Evolutionary conservation across 2,888 invertebrate genomes (phyloP).

Genomic region (Stictocephala bisonia): DNA sequence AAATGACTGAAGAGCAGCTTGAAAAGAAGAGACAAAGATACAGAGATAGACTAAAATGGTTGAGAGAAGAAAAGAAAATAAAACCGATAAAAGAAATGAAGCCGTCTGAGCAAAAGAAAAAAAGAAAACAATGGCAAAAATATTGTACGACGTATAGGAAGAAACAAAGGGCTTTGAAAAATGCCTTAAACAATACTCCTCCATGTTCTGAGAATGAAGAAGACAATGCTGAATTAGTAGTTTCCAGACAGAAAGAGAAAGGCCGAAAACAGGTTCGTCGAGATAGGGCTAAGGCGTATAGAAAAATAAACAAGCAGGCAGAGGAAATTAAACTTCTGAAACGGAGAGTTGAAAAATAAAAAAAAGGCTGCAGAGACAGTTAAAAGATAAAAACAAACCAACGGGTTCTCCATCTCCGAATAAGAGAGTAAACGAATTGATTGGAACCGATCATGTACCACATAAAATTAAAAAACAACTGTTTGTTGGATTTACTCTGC

Average conservation of each 20-base stretch:
- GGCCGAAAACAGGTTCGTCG: too few relatives aligned
- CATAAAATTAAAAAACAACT: constrained; percentile 21
- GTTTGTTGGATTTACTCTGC: neutral
- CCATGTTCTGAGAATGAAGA: too few relatives aligned
- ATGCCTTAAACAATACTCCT: too few relatives aligned
- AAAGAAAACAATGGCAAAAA: neutral
- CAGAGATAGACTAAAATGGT: constrained; percentile 19
- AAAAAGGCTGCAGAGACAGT: neutral
- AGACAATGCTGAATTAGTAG: too few relatives aligned
- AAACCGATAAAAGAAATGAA: constrained; percentile 18
- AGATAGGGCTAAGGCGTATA: too few relatives aligned
- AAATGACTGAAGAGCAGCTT: constrained; percentile 26
- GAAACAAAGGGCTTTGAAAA: neutral
- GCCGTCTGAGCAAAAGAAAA: neutral
- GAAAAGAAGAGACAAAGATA: constrained; percentile 24
- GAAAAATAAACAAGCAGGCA: too few relatives aligned
- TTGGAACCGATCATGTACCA: constrained; percentile 13
- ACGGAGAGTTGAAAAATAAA: neutral
- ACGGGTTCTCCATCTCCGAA: too few relatives aligned
- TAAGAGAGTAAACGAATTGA: neutral
- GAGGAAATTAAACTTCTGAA: too few relatives aligned
- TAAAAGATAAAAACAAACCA: too few relatives aligned
- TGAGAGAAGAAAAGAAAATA: constrained; percentile 33
- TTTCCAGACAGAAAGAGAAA: too few relatives aligned
- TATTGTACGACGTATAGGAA: neutral